Base-by-base conservation (phyloP, 2,113 vertebrate species). In the Pseudonaja textilis region DNA sequence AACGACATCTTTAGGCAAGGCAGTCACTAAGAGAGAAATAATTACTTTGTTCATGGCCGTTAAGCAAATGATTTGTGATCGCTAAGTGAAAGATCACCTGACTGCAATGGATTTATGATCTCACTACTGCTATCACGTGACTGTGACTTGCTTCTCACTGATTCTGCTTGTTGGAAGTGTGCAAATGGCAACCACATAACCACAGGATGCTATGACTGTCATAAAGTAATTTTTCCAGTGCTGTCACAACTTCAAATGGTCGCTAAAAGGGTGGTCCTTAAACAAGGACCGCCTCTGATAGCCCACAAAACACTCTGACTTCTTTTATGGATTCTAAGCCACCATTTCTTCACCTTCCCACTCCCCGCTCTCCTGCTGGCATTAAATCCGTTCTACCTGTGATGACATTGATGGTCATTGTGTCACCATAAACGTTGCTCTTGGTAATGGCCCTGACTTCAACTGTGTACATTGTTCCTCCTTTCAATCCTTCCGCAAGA, bases 301-400 rank as follows among this genome's bases (percentile, higher is more conserved):
- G 74, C 7, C 74, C 34, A 42, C 34, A 42, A 42, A 8, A 1
- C 74, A 39, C 34, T 9, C 22, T 42, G 34, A 22, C 74, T 39
- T 81, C 42, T 81, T 81, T 81, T 81, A 39, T 42, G 74, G 34
- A 81, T 81, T 2, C 74, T 18, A 7, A 90, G 11, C 42, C 11
- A 0, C 3, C 14, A 45, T 42, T 26, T 5, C 29, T 4, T 18
- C 54, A 18, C 34, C 5, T 8, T 10, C 57, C 22, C 22, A 0
- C 22, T 23, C 18, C 1, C 9, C 64, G 0, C 29, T 18, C 12
- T 29, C 29, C 4, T 1, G 1, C 54, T 0, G 26, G 18, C 57
- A 39, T 5, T 55, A 64, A 50, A 55, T 25, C 16, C 42, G 8
- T 34, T 81, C 9, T 93, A 93, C 92, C 74, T 90, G 92, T 93